A percentile compares a stretch with the other conserved stretches of the same genome.
Conservation (phyloP, 64 coral and sea anemone genomes). For the Pocillopora damicornis region DNA sequence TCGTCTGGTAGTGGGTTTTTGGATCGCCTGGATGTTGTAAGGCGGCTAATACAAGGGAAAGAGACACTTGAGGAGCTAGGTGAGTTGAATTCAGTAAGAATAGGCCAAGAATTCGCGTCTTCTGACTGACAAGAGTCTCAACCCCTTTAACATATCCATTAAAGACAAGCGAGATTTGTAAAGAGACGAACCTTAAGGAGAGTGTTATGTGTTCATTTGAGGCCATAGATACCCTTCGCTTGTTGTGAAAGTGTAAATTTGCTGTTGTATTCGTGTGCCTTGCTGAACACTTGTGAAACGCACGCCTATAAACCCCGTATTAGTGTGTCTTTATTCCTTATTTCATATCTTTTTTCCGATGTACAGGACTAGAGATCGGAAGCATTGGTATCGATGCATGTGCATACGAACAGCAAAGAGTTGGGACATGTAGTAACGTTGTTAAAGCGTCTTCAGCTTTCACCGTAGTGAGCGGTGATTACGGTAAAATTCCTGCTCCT, state of each 20-base stretch:
- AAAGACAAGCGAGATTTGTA: no score
- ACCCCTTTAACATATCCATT: no score
- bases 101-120: neutral
- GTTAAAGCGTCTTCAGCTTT: constrained; percentile 56
- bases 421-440: constrained; percentile 66
- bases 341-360: neutral
- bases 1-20: neutral
- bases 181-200: no score
- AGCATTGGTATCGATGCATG: constrained; percentile 88
- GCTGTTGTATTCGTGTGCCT: no score
- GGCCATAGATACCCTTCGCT: no score
- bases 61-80: constrained; percentile 19
- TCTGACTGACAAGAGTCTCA: neutral
- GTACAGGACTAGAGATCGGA: constrained; percentile 64
- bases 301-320: no score
- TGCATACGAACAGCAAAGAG: constrained; percentile 59
- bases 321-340: neutral
- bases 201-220: no score
- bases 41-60: constrained; percentile 5
- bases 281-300: no score
- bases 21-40: constrained; percentile 24
- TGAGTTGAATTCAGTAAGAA: neutral
- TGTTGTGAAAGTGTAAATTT: no score
- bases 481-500: constrained; percentile 59
- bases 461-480: constrained; percentile 82